Conservation (phyloP, 2,797 vertebrate species). For the Alcedo atthis region DNA sequence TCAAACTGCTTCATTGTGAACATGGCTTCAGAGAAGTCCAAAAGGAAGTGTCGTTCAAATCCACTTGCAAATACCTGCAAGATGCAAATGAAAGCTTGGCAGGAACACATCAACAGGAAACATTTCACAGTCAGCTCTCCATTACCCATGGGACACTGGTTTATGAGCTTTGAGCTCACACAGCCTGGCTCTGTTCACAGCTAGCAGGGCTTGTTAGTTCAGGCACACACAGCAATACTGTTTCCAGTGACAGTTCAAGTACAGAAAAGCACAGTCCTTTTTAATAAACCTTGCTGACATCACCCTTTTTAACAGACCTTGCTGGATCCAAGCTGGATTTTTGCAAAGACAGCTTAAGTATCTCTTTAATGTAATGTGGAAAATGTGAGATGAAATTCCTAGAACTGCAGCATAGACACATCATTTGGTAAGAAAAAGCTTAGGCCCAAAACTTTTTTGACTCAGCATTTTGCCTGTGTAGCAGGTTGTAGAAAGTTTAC, state of each 20-base stretch:
- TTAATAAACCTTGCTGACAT: neutral
- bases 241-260: neutral
- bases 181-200: neutral
- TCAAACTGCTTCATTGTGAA: constrained; percentile 94
- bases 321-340: neutral
- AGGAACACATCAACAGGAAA: neutral
- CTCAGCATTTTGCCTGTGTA: neutral
- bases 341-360: neutral
- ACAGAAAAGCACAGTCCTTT: neutral
- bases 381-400: neutral
- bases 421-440: neutral
- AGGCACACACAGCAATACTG: neutral
- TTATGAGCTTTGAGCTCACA: neutral
- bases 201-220: neutral
- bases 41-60: constrained; percentile 81
- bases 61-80: constrained; percentile 87
- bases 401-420: neutral
- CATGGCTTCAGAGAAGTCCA: constrained; percentile 90
- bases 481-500: neutral
- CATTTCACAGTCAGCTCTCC: neutral
- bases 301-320: neutral
- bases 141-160: neutral
- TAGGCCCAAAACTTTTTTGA: neutral
- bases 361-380: neutral
- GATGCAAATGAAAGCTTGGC: neutral